phyloP scores from a whole-genome alignment of 2,888 invertebrate species.

The Globia sparganii region DNA sequence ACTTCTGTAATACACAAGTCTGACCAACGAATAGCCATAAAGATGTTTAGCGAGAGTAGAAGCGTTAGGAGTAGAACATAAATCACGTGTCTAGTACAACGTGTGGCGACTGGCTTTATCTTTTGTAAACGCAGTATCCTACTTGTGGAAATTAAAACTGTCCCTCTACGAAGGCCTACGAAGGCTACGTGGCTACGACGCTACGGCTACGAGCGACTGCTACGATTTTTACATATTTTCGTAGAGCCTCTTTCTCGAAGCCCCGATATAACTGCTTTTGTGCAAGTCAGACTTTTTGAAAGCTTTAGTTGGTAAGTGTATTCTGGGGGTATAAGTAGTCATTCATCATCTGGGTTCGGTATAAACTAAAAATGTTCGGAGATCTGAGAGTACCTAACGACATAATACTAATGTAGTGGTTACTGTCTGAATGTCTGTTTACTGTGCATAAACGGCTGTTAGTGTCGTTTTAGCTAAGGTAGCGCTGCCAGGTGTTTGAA shows the following conservation, averaged over 20 bases:
- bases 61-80: conserved; percentile 47
- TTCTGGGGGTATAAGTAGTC: not conserved
- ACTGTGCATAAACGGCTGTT: not conserved
- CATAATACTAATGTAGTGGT: not conserved
- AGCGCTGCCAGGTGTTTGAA: conserved; percentile 40
- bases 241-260: conserved; percentile 1
- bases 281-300: conserved; percentile 41
- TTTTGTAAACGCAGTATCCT: conserved; percentile 37
- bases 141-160: conserved; percentile 26
- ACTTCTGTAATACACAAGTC: conserved; percentile 50
- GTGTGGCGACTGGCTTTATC: conserved; percentile 33
- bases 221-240: conserved; percentile 26
- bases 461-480: conserved; percentile 9
- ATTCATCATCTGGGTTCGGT: not conserved
- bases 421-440: conserved; percentile 5
- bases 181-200: conserved; percentile 27
- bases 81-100: conserved; percentile 48
- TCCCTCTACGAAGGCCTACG: conserved; percentile 19
- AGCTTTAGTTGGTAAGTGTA: conserved; percentile 10
- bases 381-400: not conserved
- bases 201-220: conserved; percentile 37
- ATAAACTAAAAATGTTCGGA: conserved; percentile 1
- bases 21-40: conserved; percentile 52
- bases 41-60: conserved; percentile 46
- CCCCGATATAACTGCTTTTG: conserved; percentile 19